Conservation (phyloP, 2,113 vertebrate species). For the Neotoma lepida region DNA sequence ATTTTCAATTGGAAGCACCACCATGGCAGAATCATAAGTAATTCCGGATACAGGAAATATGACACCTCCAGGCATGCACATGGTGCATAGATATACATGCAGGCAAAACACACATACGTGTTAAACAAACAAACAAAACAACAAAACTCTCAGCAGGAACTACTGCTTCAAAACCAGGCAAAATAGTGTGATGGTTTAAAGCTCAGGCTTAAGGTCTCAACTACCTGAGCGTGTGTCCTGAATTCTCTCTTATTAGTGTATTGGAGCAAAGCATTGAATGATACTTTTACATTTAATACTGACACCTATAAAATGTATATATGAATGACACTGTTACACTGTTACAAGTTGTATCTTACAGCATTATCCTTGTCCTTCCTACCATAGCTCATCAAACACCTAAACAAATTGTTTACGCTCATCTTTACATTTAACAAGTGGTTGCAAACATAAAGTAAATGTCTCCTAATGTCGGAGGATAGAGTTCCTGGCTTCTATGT, state of each 20-base stretch:
- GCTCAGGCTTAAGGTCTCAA: neutral
- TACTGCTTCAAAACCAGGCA: neutral
- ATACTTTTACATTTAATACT: neutral
- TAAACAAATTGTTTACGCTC: neutral
- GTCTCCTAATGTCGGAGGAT: neutral
- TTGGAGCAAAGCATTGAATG: neutral
- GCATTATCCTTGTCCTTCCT: neutral
- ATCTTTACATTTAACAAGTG: neutral
- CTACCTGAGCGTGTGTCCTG: neutral
- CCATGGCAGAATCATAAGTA: neutral
- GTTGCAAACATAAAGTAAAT: slow-evolving; percentile 28
- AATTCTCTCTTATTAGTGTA: neutral
- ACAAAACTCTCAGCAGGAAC: neutral
- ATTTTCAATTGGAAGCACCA: neutral
- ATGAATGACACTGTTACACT: neutral
- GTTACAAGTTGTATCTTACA: neutral
- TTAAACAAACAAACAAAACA: neutral
- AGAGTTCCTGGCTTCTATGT: neutral
- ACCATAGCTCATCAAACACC: neutral
- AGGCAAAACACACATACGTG: too few relatives aligned
- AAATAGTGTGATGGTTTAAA: neutral
- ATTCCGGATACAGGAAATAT: neutral
- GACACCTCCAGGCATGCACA: neutral
- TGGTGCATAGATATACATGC: neutral
- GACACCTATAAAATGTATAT: neutral